Conservation (phyloP, 1,140 invertebrate genomes). For the Hirudo medicinalis region DNA sequence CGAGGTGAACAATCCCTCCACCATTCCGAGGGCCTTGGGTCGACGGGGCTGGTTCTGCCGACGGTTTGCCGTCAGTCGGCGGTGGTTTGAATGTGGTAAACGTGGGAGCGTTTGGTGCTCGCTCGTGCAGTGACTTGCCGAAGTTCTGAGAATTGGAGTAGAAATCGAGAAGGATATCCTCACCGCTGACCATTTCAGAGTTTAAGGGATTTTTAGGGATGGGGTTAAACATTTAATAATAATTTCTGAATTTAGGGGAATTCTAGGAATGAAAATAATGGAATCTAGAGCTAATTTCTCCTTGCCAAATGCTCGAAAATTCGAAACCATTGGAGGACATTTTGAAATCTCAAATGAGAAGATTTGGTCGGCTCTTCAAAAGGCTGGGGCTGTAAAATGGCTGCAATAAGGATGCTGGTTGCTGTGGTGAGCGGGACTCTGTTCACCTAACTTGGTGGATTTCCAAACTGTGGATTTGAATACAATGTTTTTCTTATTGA, state of each 20-base stretch:
- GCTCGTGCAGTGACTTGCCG: background rate
- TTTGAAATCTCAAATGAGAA: background rate
- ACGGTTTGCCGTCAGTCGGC: background rate
- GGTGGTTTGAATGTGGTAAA: background rate
- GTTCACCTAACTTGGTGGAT: too few species aligned
- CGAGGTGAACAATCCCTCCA: slow-evolving; percentile 3
- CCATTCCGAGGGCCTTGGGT: background rate
- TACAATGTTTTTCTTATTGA: too few species aligned
- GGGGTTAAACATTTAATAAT: background rate
- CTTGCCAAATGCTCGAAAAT: background rate
- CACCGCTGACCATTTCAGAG: background rate
- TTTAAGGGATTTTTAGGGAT: background rate
- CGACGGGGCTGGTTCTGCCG: background rate
- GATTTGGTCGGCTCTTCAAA: background rate
- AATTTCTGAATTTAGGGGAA: too few species aligned
- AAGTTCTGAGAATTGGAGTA: background rate
- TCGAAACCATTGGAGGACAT: background rate
- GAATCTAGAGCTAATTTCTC: background rate
- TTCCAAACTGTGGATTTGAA: too few species aligned
- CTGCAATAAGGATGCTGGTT: too few species aligned
- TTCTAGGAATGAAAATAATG: too few species aligned
- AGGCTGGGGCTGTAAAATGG: too few species aligned
- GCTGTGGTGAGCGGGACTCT: too few species aligned
- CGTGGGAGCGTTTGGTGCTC: background rate
- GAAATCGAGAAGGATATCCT: background rate